phyloP scores from a whole-genome alignment of 2,797 vertebrate species.

The Lepilemur septentrionalis region DNA sequence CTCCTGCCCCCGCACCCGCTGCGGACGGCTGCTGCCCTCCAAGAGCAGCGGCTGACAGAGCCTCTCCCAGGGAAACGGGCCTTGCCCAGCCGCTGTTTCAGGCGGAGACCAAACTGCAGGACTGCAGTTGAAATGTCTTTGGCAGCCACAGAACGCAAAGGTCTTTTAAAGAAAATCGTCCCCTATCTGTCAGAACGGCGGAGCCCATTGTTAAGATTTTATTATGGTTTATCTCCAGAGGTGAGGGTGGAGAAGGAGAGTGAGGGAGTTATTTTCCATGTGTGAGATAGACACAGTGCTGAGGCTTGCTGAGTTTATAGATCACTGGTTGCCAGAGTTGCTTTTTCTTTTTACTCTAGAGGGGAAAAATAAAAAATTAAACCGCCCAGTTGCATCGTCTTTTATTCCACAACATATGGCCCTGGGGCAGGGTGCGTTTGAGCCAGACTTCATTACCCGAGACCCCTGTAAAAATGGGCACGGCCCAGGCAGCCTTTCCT shows the following conservation, averaged over 20 bases:
- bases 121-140: not conserved
- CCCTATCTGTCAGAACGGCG: constrained; percentile 53
- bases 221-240: constrained; percentile 15
- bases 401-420: not conserved
- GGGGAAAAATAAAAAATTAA: constrained; percentile 47
- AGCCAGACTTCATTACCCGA: not conserved
- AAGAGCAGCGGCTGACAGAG: not conserved
- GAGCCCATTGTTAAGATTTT: constrained; percentile 20
- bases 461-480: not conserved
- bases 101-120: constrained; percentile 46
- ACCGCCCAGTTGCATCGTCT: not conserved
- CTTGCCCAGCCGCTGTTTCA: not conserved
- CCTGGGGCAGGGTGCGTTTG: not conserved
- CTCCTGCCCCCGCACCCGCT: not conserved
- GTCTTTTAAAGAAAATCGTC: constrained; percentile 67
- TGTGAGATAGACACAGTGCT: not conserved
- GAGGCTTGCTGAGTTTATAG: not conserved
- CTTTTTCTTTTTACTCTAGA: constrained; percentile 37
- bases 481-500: not conserved
- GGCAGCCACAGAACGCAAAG: constrained; percentile 60
- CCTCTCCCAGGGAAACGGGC: not conserved
- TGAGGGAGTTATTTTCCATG: constrained; percentile 7
- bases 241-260: not conserved
- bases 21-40: constrained; percentile 52
- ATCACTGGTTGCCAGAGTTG: not conserved